phyloP scores from a whole-genome alignment of 1,140 invertebrate species.

The Drosophila arizonae region DNA sequence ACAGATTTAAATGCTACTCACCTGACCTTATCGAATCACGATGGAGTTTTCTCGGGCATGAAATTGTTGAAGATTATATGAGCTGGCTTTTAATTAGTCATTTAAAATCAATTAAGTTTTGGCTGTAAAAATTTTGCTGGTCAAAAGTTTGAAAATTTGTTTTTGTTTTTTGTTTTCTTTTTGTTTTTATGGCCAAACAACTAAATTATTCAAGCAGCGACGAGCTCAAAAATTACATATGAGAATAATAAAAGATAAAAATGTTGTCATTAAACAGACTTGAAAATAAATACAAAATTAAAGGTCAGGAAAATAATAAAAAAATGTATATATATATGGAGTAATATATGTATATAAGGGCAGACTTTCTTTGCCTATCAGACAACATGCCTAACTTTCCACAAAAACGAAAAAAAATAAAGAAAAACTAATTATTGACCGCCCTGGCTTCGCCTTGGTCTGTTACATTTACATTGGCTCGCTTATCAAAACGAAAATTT shows the following conservation, averaged over 20 bases:
- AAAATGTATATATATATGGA: background rate
- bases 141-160: background rate
- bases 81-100: background rate
- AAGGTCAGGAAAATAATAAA: background rate
- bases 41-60: too few species aligned
- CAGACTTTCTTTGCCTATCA: background rate
- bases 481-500: constrained; percentile 80
- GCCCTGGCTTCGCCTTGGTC: background rate
- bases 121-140: background rate
- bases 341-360: background rate
- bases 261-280: background rate
- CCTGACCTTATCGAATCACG: too few species aligned
- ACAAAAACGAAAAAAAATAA: too few species aligned
- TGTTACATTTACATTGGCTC: constrained; percentile 52
- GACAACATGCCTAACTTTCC: background rate
- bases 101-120: constrained; percentile 12
- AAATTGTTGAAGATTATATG: background rate
- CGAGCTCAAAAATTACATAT: background rate
- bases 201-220: constrained; percentile 3
- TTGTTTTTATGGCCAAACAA: background rate
- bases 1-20: too few species aligned
- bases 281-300: background rate
- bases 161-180: too few species aligned
- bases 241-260: background rate
- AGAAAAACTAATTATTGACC: constrained; percentile 30